phyloP scores from a whole-genome alignment of 2,888 invertebrate genomes.

The Tachystola acroxantha region DNA sequence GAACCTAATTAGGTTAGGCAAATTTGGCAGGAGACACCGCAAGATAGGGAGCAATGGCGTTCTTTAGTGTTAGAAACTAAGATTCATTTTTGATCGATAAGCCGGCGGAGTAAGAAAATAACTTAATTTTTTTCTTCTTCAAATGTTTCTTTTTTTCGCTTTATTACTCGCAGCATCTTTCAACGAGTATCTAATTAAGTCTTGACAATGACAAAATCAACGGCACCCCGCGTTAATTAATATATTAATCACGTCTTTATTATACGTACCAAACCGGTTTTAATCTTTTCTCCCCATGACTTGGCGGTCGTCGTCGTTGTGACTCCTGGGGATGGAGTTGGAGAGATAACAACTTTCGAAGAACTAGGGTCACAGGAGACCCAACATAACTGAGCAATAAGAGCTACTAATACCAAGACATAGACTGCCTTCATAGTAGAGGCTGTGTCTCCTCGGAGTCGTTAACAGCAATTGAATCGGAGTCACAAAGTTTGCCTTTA shows the following conservation, averaged over 20 bases:
- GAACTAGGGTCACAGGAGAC: slow-evolving; percentile 16
- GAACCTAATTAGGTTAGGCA: no score
- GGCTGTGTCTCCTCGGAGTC: background rate
- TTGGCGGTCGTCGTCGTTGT: slow-evolving; percentile 28
- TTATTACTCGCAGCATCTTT: no score
- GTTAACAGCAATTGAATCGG: no score
- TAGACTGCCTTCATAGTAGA: slow-evolving; percentile 14
- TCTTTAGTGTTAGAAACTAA: no score
- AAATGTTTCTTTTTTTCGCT: no score
- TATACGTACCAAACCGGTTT: slow-evolving; percentile 40
- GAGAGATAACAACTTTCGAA: slow-evolving; percentile 5
- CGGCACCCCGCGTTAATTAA: no score
- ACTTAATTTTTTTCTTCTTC: background rate
- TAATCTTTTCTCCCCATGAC: slow-evolving; percentile 38
- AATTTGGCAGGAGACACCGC: no score
- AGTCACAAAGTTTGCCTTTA: no score
- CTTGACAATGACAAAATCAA: background rate
- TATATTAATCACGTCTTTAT: background rate
- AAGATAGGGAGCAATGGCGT: no score
- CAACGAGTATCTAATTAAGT: no score
- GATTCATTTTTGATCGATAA: no score
- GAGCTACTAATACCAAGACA: slow-evolving; percentile 9
- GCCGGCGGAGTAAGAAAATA: no score
- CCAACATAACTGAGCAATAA: slow-evolving; percentile 23
- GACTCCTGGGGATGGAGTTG: slow-evolving; percentile 12